Evolutionary conservation across 1,140 invertebrate species (phyloP), one percentile per base, ranked within the genome.

Genomic region (Pseudomyrmex flavicornis): DNA sequence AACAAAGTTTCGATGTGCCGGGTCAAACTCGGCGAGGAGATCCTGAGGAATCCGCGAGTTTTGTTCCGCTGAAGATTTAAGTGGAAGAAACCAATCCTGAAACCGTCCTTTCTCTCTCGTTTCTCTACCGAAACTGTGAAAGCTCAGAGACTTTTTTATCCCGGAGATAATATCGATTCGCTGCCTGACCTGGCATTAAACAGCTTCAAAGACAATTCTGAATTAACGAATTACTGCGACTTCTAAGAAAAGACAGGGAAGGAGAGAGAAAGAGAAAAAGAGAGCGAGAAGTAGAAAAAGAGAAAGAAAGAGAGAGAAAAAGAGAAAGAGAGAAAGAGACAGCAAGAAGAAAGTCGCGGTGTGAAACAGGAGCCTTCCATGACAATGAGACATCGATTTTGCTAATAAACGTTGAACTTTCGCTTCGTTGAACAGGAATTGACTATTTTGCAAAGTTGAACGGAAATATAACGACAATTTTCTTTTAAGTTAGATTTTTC

Each of bases 31-130:
- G 59, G 66, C 72, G 77, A 54, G 46, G 50, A 52, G 63, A 74
- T 86, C 84, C 61, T 66, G 15, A 61, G 77, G 77, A 82, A 82
- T 82, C 72, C 58, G 72, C 54, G 84, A 83, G 66, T 83, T 86
- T 79, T 80, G 77, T 87, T 82, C 84, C 59, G 22, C 56, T 85
- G 13, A 9, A 83, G 58, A 74, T 79, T 66, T 86, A 63, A 76
- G 52, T 66, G 56, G 63, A 54, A 73, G 84, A 82, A 75, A 76
- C 83, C 17, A 75, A 77, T 65, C 59, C 79, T n/a, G 54, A n/a
- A 10, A 10, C 66, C 61, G 54, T 8, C n/a, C 1, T 17, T 0
- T 26, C 20, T 44, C 35, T 13, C 15, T 1, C 17, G 1, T 20
- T 20, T 5, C 10, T 2, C n/a, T 5, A 13, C 7, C 12, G 7